These are phyloP conservation scores for Lasioglossum oenotherae DNA, from an alignment of 2,888 invertebrate genomes.

Conservation along the genomic window DNA sequence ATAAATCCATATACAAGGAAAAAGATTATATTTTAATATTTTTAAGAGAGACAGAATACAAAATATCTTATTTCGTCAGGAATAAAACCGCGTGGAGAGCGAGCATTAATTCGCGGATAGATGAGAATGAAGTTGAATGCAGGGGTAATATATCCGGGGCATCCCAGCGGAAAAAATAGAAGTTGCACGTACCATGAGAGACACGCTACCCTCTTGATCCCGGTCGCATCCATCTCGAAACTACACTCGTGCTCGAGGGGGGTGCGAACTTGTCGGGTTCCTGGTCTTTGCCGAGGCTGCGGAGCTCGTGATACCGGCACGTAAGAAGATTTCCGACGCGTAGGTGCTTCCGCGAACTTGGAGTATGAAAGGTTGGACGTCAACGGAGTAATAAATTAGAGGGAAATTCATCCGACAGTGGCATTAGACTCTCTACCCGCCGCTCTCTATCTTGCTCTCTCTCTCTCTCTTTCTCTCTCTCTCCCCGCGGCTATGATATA, in stretches of 20 bases:
- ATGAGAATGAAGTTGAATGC: neutral
- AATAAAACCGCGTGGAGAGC: neutral
- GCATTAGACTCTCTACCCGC: constrained; percentile 42
- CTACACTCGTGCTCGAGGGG: neutral
- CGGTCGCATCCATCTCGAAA: constrained; percentile 24
- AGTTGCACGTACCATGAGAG: constrained; percentile 66
- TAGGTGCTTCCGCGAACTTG: constrained; percentile 52
- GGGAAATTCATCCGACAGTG: constrained; percentile 58
- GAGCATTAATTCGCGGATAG: neutral
- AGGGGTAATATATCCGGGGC: neutral
- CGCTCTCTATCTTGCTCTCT: constrained; percentile 1
- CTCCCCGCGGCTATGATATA: constrained; percentile 37
- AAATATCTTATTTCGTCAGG: too few relatives aligned
- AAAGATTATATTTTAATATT: neutral
- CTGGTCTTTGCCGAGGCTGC: constrained; percentile 50
- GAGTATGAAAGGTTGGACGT: constrained; percentile 57
- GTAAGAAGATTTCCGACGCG: constrained; percentile 65
- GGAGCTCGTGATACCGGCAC: constrained; percentile 55
- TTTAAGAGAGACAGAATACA: neutral
- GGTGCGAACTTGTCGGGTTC: constrained; percentile 33
- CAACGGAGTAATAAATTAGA: constrained; percentile 65
- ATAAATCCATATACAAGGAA: neutral
- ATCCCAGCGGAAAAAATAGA: constrained; percentile 68
- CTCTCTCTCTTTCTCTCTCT: neutral
- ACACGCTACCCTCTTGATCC: constrained; percentile 35